Base-by-base conservation (phyloP, 2,113 vertebrate species). In the Phyllopteryx taeniolatus region DNA sequence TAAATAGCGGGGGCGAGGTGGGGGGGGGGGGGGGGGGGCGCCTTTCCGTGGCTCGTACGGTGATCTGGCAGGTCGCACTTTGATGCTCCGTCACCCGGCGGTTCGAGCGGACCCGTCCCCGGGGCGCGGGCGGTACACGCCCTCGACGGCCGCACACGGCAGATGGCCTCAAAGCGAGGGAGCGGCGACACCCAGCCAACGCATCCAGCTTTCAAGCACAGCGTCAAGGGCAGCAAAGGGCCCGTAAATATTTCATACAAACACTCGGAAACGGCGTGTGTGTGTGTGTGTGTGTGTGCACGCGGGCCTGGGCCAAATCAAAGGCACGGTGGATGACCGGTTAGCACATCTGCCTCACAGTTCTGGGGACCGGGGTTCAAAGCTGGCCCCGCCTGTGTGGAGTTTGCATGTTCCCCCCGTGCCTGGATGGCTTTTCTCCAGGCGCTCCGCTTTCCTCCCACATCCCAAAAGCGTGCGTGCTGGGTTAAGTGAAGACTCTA, bases 101-200 rank as follows among this genome's bases (percentile, higher is more conserved):
- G 89, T 87, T 89, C 85, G 85, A 64, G 79, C 76, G 86, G 74
- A 81, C 79, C 81, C 53, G 79, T 90, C 87, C 90, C 90, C 77
- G 79, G 85, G 90, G 90, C 73, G 33, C 56, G 57, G 71, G 80
- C 56, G 78, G 27, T 27, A 27, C 27, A 1, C 27, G 27, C 27
- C 27, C 27, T 87, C 66, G 76, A 87, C 89, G 88, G 83, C 85
- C 73, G 73, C 80, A 84, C 86, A 83, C 90, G 90, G 83, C 90
- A 91, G 90, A 91, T 91, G 90, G 90, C 88, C 90, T 91, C 90
- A 91, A 91, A 91, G 86, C 90, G 86, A 91, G 87, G 89, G 77
- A 86, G 80, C 80, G 80, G 85, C 88, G 85, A 91, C 81, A 67
- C 81, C 54, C 79, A 79, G 88, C 89, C 87, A 87, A 86, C 86